Conservation (phyloP, 2,113 vertebrate genomes). For the Onychostoma macrolepis region DNA sequence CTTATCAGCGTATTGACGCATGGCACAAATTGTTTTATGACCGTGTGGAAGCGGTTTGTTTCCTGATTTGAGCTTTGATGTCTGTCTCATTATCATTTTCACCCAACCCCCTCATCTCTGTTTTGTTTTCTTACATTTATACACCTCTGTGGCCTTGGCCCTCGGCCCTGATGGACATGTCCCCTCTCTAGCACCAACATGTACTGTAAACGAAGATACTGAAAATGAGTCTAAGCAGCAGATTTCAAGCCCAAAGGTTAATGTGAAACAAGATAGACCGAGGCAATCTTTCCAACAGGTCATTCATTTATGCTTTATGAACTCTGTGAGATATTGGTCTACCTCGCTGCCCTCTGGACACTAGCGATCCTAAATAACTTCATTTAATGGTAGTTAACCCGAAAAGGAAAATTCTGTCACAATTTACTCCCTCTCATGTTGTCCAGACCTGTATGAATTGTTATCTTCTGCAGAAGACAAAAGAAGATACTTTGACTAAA, state of each 20-base stretch:
- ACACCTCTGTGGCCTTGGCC: constrained; percentile 34
- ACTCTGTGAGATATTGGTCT: constrained; percentile 22
- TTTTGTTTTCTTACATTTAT: constrained; percentile 32
- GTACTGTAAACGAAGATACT: constrained; percentile 16
- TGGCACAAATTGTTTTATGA: constrained; percentile 49
- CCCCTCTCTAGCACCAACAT: background rate
- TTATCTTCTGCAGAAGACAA: background rate
- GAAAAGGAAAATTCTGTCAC: background rate
- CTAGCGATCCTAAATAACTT: background rate
- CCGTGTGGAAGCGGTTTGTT: constrained; percentile 42
- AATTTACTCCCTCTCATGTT: background rate
- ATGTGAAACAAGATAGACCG: constrained; percentile 4
- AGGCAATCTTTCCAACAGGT: background rate
- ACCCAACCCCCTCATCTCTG: constrained; percentile 11
- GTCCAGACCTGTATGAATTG: background rate
- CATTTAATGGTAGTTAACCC: background rate
- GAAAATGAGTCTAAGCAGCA: constrained; percentile 19
- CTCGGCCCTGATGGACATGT: constrained; percentile 23
- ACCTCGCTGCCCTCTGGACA: constrained; percentile 4
- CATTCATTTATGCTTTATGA: constrained; percentile 16
- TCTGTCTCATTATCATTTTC: constrained; percentile 51
- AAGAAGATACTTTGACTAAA: background rate
- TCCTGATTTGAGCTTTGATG: constrained; percentile 50
- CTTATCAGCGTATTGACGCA: constrained; percentile 48
- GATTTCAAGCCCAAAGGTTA: constrained; percentile 42